A percentile compares a stretch with the other conserved stretches of the same genome.
phyloP scores from a whole-genome alignment of 2,113 vertebrate species.

The Chrysemys picta region DNA sequence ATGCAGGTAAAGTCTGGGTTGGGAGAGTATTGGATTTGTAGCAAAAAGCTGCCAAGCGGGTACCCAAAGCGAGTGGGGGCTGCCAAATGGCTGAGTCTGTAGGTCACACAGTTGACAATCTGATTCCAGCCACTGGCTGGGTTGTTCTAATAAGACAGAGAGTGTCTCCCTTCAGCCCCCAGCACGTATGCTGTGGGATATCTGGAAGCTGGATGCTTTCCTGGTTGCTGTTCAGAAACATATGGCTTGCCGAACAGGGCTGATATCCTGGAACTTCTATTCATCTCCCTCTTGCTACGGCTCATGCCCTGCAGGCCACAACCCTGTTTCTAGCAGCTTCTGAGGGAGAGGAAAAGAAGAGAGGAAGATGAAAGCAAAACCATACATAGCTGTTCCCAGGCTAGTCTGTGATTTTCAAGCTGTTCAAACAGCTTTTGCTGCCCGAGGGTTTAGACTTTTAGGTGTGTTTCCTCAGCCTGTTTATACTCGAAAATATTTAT shows the following conservation, averaged over 20 bases:
- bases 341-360: neutral
- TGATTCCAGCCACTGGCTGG: neutral
- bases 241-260: neutral
- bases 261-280: neutral
- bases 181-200: neutral
- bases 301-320: neutral
- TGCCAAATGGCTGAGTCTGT: neutral
- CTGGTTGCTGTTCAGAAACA: neutral
- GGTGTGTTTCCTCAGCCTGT: neutral
- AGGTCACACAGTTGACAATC: neutral
- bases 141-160: neutral
- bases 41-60: neutral
- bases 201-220: neutral
- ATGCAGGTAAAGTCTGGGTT: neutral
- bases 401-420: neutral
- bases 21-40: neutral
- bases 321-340: neutral
- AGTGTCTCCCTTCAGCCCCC: neutral
- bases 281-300: neutral
- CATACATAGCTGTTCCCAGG: neutral
- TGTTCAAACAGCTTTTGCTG: neutral
- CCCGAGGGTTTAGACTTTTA: neutral
- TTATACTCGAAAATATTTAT: neutral
- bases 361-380: neutral
- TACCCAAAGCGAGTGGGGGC: neutral